Evolutionary conservation across 2,797 vertebrate genomes (phyloP).

Genomic region (Loriculus beryllinus): DNA sequence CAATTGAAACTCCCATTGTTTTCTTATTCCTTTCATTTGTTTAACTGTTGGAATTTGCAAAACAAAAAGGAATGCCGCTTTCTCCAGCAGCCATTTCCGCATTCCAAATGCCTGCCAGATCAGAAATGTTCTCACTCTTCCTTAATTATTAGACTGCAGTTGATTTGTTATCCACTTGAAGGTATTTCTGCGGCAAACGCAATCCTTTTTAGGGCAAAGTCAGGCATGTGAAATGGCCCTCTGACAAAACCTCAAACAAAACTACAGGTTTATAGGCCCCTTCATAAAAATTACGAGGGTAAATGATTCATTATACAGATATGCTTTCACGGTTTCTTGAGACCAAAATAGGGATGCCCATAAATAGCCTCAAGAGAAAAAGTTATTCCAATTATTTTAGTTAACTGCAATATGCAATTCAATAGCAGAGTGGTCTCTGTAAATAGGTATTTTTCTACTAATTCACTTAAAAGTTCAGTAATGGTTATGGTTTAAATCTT

Average conservation of each 20-base stretch:
- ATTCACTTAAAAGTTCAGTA: background rate
- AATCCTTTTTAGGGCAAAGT: conserved; percentile 41
- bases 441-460: background rate
- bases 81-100: background rate
- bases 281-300: background rate
- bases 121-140: conserved; percentile 7
- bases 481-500: background rate
- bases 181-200: background rate
- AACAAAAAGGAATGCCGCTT: background rate
- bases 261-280: background rate
- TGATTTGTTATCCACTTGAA: background rate
- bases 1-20: background rate
- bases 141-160: background rate
- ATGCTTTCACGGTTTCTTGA: background rate
- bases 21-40: background rate
- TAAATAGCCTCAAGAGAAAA: background rate
- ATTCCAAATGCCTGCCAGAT: background rate
- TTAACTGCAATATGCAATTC: background rate
- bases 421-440: background rate
- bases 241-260: background rate
- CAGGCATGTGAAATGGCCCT: background rate
- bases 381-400: background rate
- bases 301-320: conserved; percentile 24
- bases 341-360: background rate
- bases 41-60: background rate